phyloP scores from a whole-genome alignment of 1,140 invertebrate species.

The Globodera ellingtonae region DNA sequence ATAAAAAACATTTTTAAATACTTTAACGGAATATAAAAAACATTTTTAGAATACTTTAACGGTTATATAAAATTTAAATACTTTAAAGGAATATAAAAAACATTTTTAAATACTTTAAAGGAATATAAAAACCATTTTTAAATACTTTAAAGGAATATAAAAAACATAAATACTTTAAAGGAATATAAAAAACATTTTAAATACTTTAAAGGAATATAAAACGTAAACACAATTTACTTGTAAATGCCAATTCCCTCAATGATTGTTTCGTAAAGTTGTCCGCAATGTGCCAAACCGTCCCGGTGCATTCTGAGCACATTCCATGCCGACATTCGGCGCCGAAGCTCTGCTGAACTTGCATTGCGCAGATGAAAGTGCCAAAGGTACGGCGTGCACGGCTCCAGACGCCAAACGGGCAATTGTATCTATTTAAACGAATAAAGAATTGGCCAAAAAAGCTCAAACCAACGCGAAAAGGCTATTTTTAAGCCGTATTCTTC shows the following conservation, averaged over 20 bases:
- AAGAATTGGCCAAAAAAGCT: too few relatives aligned
- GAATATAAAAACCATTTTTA: neutral
- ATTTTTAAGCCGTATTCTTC: too few relatives aligned
- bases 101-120: slow-evolving; percentile 12
- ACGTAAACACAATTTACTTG: slow-evolving; percentile 22
- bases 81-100: neutral
- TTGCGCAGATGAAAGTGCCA: slow-evolving; percentile 49
- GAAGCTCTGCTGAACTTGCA: slow-evolving; percentile 32
- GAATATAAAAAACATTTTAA: slow-evolving; percentile 16
- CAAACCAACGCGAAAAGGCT: too few relatives aligned
- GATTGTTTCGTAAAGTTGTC: slow-evolving; percentile 47
- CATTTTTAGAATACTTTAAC: neutral
- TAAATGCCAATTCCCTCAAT: slow-evolving; percentile 34
- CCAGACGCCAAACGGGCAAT: slow-evolving; percentile 42
- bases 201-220: neutral
- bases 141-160: too few relatives aligned
- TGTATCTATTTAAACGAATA: slow-evolving; percentile 24
- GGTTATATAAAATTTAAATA: slow-evolving; percentile 8
- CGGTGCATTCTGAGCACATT: slow-evolving; percentile 33
- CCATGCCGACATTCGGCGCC: slow-evolving; percentile 34
- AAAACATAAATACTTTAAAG: too few relatives aligned
- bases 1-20: neutral
- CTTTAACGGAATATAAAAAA: neutral
- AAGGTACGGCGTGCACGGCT: slow-evolving; percentile 48
- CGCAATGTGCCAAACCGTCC: slow-evolving; percentile 36